Base-by-base conservation (phyloP, 2,113 vertebrate genomes). In the Glaucidium brasilianum region DNA sequence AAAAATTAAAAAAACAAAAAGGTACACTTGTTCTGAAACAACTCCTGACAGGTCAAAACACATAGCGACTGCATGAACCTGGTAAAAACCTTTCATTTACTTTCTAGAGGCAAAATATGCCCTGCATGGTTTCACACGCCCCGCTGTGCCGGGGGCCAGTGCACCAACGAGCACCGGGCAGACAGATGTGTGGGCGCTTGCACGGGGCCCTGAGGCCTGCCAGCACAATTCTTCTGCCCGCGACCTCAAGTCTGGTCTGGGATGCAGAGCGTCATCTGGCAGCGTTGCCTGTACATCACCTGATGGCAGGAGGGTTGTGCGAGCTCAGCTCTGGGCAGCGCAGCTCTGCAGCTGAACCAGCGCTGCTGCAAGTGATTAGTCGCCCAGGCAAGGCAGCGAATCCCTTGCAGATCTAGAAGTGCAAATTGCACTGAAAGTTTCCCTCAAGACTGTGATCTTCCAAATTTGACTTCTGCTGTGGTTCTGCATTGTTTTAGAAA, bases 31-130 rank as follows among this genome's bases (percentile, higher is more conserved):
- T 34, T 96, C 86, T 85, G 85, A 80, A 90, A 83, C 71, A 92
- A 26, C 52, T 95, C 88, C 89, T 92, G 85, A 76, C 91, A 95
- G 91, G 94, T 80, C 53, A 69, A 72, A 94, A 92, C 94, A 96
- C 85, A 92, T 34, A 88, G 34, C 5, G 2, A 77, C 88, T 67
- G 47, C 82, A 30, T 11, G 56, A 91, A 88, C 68, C 79, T 52
- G 50, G 66, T 56, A 41, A 58, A 91, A 93, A 41, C 37, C 76
- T 49, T 60, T 74, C 64, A 43, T 49, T 68, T 60, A 13, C 76
- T 30, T 32, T 66, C 34, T 50, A 45, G 27, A 82, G 91, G 87
- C 77, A 75, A 75, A 60, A 73, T 15, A 11, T 55, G 68, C 78
- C 81, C 81, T 14, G 82, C 22, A 0, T 27, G 52, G 23, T n/a